These are phyloP conservation scores for Tachypleus tridentatus DNA, from an alignment of 1,140 invertebrate genomes.

Conservation along the genomic window DNA sequence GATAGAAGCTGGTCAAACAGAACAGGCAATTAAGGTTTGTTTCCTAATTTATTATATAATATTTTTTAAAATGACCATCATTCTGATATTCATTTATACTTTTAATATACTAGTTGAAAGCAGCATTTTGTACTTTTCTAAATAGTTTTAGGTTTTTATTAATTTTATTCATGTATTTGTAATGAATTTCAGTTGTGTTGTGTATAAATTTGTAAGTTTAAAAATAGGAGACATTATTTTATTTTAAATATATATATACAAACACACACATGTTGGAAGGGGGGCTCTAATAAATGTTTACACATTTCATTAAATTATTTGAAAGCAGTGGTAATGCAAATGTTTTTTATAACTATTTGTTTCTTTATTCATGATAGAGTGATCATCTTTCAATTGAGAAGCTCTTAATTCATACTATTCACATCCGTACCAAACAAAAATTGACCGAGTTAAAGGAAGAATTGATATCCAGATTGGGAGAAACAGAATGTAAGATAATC, in stretches of 20 bases:
- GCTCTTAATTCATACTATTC: constrained; percentile 92
- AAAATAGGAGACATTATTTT: no score
- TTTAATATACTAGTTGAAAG: no score
- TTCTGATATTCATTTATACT: no score
- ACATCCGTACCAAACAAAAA: constrained; percentile 71
- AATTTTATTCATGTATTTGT: no score
- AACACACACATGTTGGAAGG: neutral
- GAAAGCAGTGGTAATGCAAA: no score
- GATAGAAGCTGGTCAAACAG: constrained; percentile 40
- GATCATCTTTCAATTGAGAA: constrained; percentile 88
- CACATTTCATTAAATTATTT: constrained; percentile 1
- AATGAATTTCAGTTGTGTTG: no score
- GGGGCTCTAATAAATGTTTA: constrained; percentile 10
- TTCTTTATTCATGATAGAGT: constrained; percentile 37
- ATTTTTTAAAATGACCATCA: no score
- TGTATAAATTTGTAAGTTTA: no score
- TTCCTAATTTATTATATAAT: constrained; percentile 14
- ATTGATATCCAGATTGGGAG: constrained; percentile 50
- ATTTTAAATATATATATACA: no score
- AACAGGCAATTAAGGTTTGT: constrained; percentile 35
- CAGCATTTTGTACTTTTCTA: no score
- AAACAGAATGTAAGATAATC: constrained; percentile 52
- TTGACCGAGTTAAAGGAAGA: constrained; percentile 71
- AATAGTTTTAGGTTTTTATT: no score
- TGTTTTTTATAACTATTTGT: neutral